Evolutionary conservation across 2,113 vertebrate genomes (phyloP).

Genomic region (Acinonyx jubatus): DNA sequence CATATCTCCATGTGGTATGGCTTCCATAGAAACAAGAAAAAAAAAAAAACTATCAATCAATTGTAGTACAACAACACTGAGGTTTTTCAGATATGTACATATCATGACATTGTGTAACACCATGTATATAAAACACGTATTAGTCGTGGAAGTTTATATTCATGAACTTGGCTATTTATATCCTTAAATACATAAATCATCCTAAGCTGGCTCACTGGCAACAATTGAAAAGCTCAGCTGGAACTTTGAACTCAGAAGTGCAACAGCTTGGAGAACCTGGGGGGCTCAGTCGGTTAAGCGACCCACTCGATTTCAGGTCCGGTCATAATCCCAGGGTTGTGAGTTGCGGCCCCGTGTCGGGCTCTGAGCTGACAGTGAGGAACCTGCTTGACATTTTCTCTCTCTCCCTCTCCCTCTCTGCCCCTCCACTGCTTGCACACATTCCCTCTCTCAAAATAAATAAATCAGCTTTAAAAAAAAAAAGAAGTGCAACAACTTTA

Average conservation of each 20-base stretch:
- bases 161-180: not conserved
- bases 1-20: not conserved
- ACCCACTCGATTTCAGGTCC: too few species aligned
- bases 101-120: not conserved
- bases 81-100: fast-evolving
- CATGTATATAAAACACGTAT: not conserved
- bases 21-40: not conserved
- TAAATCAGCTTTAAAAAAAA: too few species aligned
- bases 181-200: not conserved
- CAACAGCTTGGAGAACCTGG: not conserved
- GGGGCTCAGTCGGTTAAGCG: too few species aligned
- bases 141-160: not conserved
- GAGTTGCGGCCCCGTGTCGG: too few species aligned
- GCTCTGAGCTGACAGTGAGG: too few species aligned
- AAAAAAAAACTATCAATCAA: fast-evolving
- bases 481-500: not conserved
- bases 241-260: not conserved
- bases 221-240: not conserved
- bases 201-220: not conserved
- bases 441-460: too few species aligned
- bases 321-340: too few species aligned
- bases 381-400: too few species aligned
- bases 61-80: not conserved
- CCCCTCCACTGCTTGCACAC: too few species aligned
- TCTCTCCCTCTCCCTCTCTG: too few species aligned